Evolutionary conservation across 2,888 invertebrate genomes (phyloP), one percentile per base, ranked within the genome.

Genomic region (Melinaea menophilus): DNA sequence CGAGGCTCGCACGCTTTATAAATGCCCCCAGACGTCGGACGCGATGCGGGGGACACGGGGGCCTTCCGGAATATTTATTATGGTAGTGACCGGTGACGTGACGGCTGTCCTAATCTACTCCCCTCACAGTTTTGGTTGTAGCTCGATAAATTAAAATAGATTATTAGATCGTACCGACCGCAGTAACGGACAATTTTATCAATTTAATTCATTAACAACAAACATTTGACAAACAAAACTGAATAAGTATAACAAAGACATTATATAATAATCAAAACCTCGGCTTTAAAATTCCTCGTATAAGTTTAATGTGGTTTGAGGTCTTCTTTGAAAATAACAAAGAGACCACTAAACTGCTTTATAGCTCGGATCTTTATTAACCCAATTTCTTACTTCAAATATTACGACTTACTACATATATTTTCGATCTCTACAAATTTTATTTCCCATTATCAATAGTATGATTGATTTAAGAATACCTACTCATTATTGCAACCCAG

Each of bases 1-100:
- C 76, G 73, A 78, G 72, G 73, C 71, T 73, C 71, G 68, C 62
- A 62, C 70, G 70, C 72, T 71, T 65, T 65, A 65, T 61, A 63
- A 70, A 70, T 69, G 71, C 72, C 73, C 69, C 69, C 66, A 69
- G 70, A 71, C 70, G 71, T 68, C 70, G 56, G 75, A 68, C 56
- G 63, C 64, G 64, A 60, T 58, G 65, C 68, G 67, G 73, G 67
- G 70, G 70, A 63, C 70, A 22, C 73, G 66, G 71, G 72, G 71
- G 61, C 62, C 60, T 61, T 69, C 59, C 58, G 63, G 71, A 69
- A 62, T 70, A 69, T 71, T 65, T 65, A 69, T 68, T 70, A 69
- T 61, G 63, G 55, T 62, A 56, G 67, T 31, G 55, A 58, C 55
- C 31, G 46, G 59, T 64, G 64, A 68, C 70, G 69, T 65, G 64